Percentiles rank a stretch among this genome's conserved stretches.
phyloP scores from a whole-genome alignment of 2,797 vertebrate genomes.

The Pyrocephalus nanus region DNA sequence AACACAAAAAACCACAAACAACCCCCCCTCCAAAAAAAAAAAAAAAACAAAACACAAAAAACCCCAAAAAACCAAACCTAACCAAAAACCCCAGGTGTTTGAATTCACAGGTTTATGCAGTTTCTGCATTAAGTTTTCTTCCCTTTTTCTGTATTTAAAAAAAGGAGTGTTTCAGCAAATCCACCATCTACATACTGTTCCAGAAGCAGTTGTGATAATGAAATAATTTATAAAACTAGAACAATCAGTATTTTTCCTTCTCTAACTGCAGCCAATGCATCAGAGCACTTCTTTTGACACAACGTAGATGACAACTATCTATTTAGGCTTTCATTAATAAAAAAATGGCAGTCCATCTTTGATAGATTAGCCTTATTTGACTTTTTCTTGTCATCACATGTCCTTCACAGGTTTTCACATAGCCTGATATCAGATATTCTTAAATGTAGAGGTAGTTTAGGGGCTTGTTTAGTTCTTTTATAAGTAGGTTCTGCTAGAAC shows the following conservation, averaged over 20 bases:
- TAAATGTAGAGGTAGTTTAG: neutral
- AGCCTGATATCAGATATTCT: neutral
- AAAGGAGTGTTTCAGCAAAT: neutral
- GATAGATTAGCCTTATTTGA: neutral
- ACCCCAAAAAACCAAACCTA: too few relatives aligned
- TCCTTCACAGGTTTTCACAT: neutral
- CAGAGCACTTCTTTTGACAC: neutral
- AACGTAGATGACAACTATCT: neutral
- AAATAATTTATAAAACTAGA: neutral
- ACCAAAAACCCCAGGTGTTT: neutral
- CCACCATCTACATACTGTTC: neutral
- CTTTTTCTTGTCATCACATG: neutral
- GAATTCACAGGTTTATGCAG: neutral
- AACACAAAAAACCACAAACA: neutral
- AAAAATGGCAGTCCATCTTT: neutral
- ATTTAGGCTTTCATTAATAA: neutral
- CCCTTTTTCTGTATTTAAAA: neutral
- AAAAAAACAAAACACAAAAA: too few relatives aligned
- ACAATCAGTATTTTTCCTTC: neutral
- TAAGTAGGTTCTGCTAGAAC: neutral
- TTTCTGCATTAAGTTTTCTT: neutral
- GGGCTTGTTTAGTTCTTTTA: neutral
- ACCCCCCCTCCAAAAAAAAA: too few relatives aligned
- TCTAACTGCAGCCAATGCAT: neutral
- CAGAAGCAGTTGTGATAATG: neutral